phyloP scores from a whole-genome alignment of 1,140 invertebrate genomes.

The Sinonovacula constricta region DNA sequence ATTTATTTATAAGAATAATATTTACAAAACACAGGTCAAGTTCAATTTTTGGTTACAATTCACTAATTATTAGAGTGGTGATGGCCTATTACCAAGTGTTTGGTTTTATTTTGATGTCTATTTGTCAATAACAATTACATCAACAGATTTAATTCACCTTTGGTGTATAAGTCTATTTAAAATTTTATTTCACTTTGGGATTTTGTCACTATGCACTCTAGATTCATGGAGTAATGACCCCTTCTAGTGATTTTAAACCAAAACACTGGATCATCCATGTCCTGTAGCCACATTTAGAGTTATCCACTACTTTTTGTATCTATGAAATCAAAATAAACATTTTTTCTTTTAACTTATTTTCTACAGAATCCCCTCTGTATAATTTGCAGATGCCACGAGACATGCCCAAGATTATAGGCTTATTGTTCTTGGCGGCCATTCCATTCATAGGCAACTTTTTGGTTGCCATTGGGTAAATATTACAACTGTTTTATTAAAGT shows the following conservation, averaged over 20 bases:
- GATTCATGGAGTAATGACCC: neutral
- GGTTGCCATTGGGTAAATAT: constrained; percentile 32
- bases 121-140: no score
- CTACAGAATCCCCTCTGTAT: neutral
- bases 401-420: constrained; percentile 22
- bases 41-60: no score
- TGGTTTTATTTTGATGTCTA: no score
- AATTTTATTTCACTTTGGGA: no score
- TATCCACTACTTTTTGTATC: neutral
- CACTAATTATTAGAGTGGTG: no score
- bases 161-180: no score
- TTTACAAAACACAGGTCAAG: no score
- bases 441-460: constrained; percentile 38
- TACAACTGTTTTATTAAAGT: no score
- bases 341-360: neutral
- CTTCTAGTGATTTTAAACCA: neutral
- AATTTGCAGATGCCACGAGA: constrained; percentile 35
- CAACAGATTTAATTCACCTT: no score
- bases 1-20: no score
- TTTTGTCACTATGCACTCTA: neutral
- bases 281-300: neutral
- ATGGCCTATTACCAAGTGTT: no score
- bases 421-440: constrained; percentile 18
- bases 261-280: neutral
- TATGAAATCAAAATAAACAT: neutral